Evolutionary conservation across 2,888 invertebrate genomes (phyloP), one percentile per base, ranked within the genome.

Genomic region (Eristalinus aeneus): DNA sequence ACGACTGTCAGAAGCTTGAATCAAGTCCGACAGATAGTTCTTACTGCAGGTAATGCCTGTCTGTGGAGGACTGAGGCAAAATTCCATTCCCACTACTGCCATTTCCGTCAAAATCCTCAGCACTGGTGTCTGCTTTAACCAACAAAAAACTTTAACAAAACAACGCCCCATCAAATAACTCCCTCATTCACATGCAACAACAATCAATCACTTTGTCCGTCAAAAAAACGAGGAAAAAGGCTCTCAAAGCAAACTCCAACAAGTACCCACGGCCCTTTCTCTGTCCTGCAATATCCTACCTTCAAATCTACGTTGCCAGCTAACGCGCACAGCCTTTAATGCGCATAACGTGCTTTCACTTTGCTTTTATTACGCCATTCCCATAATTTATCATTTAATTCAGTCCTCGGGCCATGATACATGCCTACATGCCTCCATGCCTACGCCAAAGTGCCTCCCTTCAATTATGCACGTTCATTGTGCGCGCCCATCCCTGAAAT

Each of bases 321-420:
- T 32, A 77, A 23, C 61, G 53, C 22, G 34, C 65, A 71, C 61
- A 11, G 61, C 32, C 61, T 61, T 65, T 56, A 69, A 78, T 69
- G 73, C 60, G 53, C 20, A 75, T 56, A 75, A 75, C 80, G 64
- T 76, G 77, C 86, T 86, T 86, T 86, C 77, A 78, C 82, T 74
- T 86, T 73, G 64, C 32, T 77, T 77, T 81, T 81, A 80, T 86
- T 81, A 56, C 60, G 32, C 69, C 73, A 77, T 78, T 86, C 82
- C 77, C 82, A 86, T 86, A 86, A 86, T 77, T 82, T 86, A 82
- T 86, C 86, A 86, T 82, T 82, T 82, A 86, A 82, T 78, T 86
- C 82, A 61, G 68, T 76, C 82, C 77, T 54, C 58, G n/a, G 65
- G 86, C 65, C 77, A 71, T 82, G 61, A 46, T 27, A 23, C 56